Evolutionary conservation across 2,888 invertebrate species (phyloP), one percentile per base, ranked within the genome.

Genomic region (Drosophila aldrichi): DNA sequence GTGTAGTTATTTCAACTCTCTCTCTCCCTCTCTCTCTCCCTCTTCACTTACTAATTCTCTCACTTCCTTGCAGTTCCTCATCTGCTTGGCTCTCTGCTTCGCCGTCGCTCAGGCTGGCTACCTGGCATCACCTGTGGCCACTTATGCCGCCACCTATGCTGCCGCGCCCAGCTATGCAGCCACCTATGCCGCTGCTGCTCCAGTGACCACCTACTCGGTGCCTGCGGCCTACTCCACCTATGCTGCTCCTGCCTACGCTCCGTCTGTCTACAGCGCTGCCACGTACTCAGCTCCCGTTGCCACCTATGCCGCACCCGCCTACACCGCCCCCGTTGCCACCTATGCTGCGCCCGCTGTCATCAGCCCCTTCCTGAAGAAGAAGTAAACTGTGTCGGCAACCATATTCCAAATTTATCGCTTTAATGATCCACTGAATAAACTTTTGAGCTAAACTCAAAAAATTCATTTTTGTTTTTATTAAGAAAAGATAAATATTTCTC

Each of bases 51-150:
- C 22, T 61, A 70, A 86, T 70, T 40, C 10, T 32, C 41, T 10
- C 29, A 0, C 0, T 1, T 3, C 38, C 8, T 48, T 67, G 12
- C 58, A 91, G 91, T 90, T 91, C 89, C 74, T 91, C 71, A 80
- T 91, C 78, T 91, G 90, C 79, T 89, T 91, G 73, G 82, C 89
- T 71, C 81, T 91, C 61, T 90, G 84, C 79, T 58, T 91, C 56
- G 91, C 90, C 78, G 90, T 68, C 64, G 91, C 90, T 56, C 89
- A 91, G 76, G 91, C 91, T 61, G 88, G 91, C 46, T 74, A 71
- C 61, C 58, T 91, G 61, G 83, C 83, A 5, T 69, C 81, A 1
- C 85, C 76, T 2, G 71, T 85, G 64, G 72, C 51, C 64, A 69
- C 67, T 18, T 71, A 68, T 20, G 81, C 71, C 25, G 74, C 73